These are phyloP conservation scores for Antechinus flavipes DNA, from an alignment of 2,113 vertebrate genomes.

Conservation along the genomic window DNA sequence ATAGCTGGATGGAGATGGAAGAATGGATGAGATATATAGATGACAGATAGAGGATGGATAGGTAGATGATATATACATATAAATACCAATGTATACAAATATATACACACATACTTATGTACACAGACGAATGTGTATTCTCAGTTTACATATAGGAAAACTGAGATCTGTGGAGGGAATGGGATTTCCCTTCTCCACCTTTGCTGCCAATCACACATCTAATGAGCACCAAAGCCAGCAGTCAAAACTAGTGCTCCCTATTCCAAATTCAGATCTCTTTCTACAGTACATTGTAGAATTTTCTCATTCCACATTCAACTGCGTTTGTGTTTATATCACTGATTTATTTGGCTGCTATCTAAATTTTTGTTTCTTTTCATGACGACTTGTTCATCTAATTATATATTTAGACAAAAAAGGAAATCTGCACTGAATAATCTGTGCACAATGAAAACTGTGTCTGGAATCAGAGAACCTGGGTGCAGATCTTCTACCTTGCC, in stretches of 20 bases:
- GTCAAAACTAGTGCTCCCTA: no score
- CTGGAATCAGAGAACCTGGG: background rate
- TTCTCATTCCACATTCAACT: background rate
- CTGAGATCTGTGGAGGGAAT: no score
- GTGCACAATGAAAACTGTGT: background rate
- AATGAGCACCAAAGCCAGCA: no score
- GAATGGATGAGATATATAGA: no score
- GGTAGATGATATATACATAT: background rate
- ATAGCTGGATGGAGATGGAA: no score
- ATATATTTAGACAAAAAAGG: background rate
- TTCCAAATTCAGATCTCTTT: no score
- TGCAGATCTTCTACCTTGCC: background rate
- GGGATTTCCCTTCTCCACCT: no score
- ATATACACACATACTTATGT: background rate
- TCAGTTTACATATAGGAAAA: no score
- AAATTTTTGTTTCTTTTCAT: background rate
- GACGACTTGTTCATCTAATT: background rate
- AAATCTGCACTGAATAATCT: background rate
- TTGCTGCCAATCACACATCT: no score
- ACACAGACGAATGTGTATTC: no score
- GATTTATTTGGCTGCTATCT: background rate
- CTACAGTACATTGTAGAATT: background rate
- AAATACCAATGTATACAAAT: background rate
- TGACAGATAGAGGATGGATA: no score
- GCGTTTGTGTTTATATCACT: background rate